These are phyloP conservation scores for Enteromius radiatus DNA, from an alignment of 2,797 vertebrate species.

Conservation along the genomic window DNA sequence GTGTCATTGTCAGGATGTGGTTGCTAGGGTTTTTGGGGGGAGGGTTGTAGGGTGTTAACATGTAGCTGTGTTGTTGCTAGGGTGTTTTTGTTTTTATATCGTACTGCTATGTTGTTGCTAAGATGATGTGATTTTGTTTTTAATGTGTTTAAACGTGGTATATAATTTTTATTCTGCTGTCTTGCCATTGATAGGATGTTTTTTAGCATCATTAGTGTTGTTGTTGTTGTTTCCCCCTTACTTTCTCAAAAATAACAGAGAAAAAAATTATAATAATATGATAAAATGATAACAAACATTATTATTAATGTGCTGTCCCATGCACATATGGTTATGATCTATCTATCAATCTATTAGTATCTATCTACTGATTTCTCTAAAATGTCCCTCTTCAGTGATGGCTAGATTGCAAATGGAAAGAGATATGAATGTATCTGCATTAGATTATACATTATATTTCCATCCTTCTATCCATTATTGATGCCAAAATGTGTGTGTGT, in stretches of 20 bases:
- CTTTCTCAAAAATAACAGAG: too few species aligned
- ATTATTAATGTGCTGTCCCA: too few species aligned
- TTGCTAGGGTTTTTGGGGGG: not conserved
- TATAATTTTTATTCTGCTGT: too few species aligned
- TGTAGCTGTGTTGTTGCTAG: not conserved
- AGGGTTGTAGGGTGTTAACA: too few species aligned
- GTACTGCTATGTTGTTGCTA: not conserved
- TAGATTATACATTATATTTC: constrained; percentile 15
- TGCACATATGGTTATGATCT: too few species aligned
- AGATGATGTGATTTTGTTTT: not conserved
- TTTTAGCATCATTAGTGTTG: too few species aligned
- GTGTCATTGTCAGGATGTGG: not conserved
- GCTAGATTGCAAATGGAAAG: not conserved
- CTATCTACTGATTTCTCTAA: not conserved
- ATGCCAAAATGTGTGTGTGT: not conserved
- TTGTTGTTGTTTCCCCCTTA: too few species aligned
- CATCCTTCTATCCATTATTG: not conserved
- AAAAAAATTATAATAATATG: too few species aligned
- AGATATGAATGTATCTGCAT: not conserved
- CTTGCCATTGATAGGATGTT: too few species aligned
- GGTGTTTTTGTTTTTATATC: not conserved
- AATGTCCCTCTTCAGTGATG: not conserved
- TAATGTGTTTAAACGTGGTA: not conserved
- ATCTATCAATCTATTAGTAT: not conserved
- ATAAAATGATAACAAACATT: too few species aligned